A percentile compares a stretch with the other conserved stretches of the same genome.
phyloP scores from a whole-genome alignment of 2,888 invertebrate genomes.

The Lasioglossum leucozonium region DNA sequence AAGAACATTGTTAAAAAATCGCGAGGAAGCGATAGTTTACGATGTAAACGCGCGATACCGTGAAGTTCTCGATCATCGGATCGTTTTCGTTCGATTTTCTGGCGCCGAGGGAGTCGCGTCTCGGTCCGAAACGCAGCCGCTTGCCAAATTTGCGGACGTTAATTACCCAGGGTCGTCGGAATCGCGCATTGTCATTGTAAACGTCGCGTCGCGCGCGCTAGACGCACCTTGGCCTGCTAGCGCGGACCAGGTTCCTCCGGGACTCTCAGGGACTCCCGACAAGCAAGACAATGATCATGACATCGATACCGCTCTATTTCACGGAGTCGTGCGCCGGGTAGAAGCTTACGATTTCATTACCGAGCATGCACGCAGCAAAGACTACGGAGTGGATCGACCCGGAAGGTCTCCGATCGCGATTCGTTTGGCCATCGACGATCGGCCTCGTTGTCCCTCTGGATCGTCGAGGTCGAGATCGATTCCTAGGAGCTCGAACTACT shows the following conservation, averaged over 20 bases:
- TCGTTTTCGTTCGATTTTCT: slow-evolving; percentile 12
- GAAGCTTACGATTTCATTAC: background rate
- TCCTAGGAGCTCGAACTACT: background rate
- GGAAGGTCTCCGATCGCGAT: background rate
- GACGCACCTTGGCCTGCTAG: slow-evolving; percentile 12
- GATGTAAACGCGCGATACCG: background rate
- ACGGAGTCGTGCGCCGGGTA: background rate
- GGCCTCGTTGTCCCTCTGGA: background rate
- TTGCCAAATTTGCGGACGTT: slow-evolving; percentile 38
- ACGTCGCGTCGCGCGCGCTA: background rate
- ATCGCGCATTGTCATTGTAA: slow-evolving; percentile 8
- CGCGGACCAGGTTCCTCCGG: slow-evolving; percentile 11
- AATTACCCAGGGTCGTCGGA: slow-evolving; percentile 33
- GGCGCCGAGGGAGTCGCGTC: background rate
- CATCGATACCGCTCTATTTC: background rate
- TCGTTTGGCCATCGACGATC: background rate
- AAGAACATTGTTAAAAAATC: background rate
- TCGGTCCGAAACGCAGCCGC: background rate
- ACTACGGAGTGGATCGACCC: background rate
- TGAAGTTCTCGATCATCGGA: background rate
- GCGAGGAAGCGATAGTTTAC: background rate
- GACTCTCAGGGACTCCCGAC: slow-evolving; percentile 9
- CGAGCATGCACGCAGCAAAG: background rate
- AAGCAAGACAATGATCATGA: slow-evolving; percentile 15
- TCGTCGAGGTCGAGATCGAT: slow-evolving; percentile 10